phyloP scores from a whole-genome alignment of 92 coral and sea anemone genomes.

The Umimayanthus kanabou region DNA sequence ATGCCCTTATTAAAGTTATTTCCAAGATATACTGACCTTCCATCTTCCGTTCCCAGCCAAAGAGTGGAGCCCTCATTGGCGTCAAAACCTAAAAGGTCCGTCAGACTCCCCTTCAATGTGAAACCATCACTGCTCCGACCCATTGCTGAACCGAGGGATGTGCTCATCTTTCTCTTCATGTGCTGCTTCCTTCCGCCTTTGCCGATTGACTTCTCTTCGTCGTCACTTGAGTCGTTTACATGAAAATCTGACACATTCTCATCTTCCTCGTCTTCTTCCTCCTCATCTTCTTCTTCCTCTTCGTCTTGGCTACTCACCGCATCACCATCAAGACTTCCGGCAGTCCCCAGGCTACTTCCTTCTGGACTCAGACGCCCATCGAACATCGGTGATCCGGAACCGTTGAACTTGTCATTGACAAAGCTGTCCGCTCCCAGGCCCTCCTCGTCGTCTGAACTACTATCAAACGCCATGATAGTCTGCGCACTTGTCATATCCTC shows the following conservation, averaged over 20 bases:
- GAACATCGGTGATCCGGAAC: conserved; percentile 81
- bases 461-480: conserved; percentile 92
- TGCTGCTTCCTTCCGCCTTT: conserved; percentile 78
- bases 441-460: conserved; percentile 98
- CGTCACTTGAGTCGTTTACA: conserved; percentile 84
- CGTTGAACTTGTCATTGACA: conserved; percentile 69
- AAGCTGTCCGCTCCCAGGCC: conserved; percentile 81
- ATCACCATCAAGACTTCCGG: conserved; percentile 87
- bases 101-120: conserved; percentile 68
- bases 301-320: conserved; percentile 76
- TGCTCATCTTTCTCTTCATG: conserved; percentile 64
- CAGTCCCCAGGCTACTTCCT: conserved; percentile 96
- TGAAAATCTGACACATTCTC: conserved; percentile 77
- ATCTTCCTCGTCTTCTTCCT: conserved; percentile 17
- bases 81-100: conserved; percentile 75
- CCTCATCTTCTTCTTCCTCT: background rate
- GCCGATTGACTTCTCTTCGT: conserved; percentile 71
- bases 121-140: conserved; percentile 53
- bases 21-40: conserved; percentile 65
- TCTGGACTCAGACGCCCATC: conserved; percentile 97
- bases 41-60: conserved; percentile 98
- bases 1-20: too few relatives aligned
- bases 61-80: conserved; percentile 86
- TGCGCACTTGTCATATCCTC: conserved; percentile 85
- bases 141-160: conserved; percentile 53